Evolutionary conservation across 2,113 vertebrate species (phyloP), one percentile per base, ranked within the genome.

Genomic region (Eleginops maclovinus): DNA sequence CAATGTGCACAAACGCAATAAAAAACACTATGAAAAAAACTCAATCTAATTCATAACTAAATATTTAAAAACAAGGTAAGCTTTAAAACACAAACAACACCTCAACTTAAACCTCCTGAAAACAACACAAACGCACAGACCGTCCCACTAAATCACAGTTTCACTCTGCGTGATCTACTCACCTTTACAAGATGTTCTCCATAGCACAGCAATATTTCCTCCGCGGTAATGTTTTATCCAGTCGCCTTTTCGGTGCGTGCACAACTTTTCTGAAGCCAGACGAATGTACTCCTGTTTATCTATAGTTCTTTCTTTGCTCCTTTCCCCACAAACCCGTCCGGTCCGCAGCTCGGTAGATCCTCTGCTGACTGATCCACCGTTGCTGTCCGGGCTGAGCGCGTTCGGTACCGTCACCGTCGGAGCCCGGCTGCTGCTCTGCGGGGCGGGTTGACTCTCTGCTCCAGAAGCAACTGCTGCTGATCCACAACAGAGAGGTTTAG

Each of bases 121-220:
- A 50, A 63, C 19, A 64, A 43, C 9, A 24, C 40, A 7, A 6
- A 55, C 24, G 61, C 1, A 40, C 36, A 77, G 16, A 36, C 41
- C 49, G 22, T n/a, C 10, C 10, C 1, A 12, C 10, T 44, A 19
- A 66, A 59, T 79, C 80, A 26, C 70, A 58, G 81, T 75, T 69
- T 26, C 63, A 26, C 47, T 54, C 55, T 41, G 49, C 54, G 31
- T 36, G 50, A 26, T 73, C n/a, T 11, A 58, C 91, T 89, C 84
- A 91, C 91, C 86, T 89, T 43, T 41, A 58, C 82, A 49, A 56
- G 63, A 75, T 64, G 72, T 82, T 84, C 63, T 66, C 21, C 26
- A 36, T 70, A 2, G 61, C 8, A 1, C 65, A 13, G 53, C n/a
- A 51, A 8, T 60, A 50, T 71, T 62, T 76, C 82, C 72, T 51